Percentiles rank a stretch among this genome's conserved stretches.
Evolutionary conservation across 2,888 invertebrate genomes (phyloP).

Genomic region (Cyclophora punctaria): DNA sequence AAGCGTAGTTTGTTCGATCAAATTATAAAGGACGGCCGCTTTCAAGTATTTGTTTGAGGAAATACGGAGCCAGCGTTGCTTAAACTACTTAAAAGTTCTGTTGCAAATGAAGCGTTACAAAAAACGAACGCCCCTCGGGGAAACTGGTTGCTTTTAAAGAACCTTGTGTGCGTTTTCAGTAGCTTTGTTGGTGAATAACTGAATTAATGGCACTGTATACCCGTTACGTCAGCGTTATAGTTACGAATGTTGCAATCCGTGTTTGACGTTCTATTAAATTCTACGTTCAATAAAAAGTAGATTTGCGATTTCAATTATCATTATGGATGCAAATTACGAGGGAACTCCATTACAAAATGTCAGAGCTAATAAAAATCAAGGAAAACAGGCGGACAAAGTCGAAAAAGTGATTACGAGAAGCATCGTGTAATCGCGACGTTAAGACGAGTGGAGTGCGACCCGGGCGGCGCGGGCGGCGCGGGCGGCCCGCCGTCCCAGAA

Average conservation of each 20-base stretch:
- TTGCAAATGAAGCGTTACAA: slow-evolving; percentile 63
- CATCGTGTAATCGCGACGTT: slow-evolving; percentile 32
- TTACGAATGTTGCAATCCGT: too few relatives aligned
- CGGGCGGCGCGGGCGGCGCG: not conserved
- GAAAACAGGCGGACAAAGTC: slow-evolving; percentile 17
- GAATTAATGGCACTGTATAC: not conserved
- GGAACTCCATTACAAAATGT: slow-evolving; percentile 9
- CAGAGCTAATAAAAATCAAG: slow-evolving; percentile 13
- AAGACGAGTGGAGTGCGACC: slow-evolving; percentile 27
- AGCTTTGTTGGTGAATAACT: slow-evolving; percentile 7
- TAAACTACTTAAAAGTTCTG: slow-evolving; percentile 58
- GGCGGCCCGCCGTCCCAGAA: slow-evolving; percentile 31
- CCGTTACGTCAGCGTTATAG: too few relatives aligned
- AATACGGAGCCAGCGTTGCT: slow-evolving; percentile 43
- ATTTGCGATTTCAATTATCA: not conserved
- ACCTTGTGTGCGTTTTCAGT: slow-evolving; percentile 23
- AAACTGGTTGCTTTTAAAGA: slow-evolving; percentile 24
- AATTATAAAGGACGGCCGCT: slow-evolving; percentile 26
- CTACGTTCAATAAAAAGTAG: not conserved
- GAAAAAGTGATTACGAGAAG: slow-evolving; percentile 34
- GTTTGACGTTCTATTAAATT: not conserved
- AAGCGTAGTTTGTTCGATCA: slow-evolving; percentile 32
- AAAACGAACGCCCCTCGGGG: slow-evolving; percentile 44
- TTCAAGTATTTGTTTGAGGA: slow-evolving; percentile 47
- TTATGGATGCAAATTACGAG: slow-evolving; percentile 11